Evolutionary conservation across 1,140 invertebrate genomes (phyloP).

Genomic region (Cyclina sinensis): DNA sequence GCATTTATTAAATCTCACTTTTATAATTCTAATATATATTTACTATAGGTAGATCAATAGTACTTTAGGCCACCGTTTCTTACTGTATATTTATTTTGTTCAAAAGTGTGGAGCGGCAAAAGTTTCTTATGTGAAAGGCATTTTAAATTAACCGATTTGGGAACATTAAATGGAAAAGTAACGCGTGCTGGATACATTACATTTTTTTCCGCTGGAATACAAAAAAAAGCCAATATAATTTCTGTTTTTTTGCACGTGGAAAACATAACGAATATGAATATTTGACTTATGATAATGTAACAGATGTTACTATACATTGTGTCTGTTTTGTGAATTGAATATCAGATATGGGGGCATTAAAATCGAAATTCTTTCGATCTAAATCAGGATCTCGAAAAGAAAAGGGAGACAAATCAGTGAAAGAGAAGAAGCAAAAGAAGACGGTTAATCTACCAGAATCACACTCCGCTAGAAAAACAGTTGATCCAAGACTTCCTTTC

Average conservation of each 20-base stretch:
- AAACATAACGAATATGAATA: too few species aligned
- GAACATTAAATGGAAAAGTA: background rate
- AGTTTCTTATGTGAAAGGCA: slow-evolving; percentile 41
- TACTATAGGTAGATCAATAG: slow-evolving; percentile 54
- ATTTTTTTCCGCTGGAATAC: background rate
- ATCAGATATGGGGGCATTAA: slow-evolving; percentile 69
- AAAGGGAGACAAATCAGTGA: slow-evolving; percentile 48
- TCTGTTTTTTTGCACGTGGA: too few species aligned
- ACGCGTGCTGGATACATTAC: background rate
- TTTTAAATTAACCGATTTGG: background rate
- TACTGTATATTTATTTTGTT: slow-evolving; percentile 58
- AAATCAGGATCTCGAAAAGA: slow-evolving; percentile 39
- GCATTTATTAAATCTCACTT: slow-evolving; percentile 63
- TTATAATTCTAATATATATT: slow-evolving; percentile 61
- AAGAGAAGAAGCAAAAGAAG: slow-evolving; percentile 60
- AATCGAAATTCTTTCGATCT: slow-evolving; percentile 74
- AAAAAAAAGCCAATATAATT: too few species aligned
- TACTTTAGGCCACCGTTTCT: slow-evolving; percentile 10
- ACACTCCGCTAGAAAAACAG: slow-evolving; percentile 71
- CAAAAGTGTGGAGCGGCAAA: slow-evolving; percentile 26
- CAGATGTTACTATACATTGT: background rate
- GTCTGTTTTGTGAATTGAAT: background rate
- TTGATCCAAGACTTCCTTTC: slow-evolving; percentile 80
- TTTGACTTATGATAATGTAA: too few species aligned
- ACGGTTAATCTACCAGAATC: slow-evolving; percentile 72